These are phyloP conservation scores for Platysteira castanea DNA, from an alignment of 2,113 vertebrate species.

Conservation along the genomic window DNA sequence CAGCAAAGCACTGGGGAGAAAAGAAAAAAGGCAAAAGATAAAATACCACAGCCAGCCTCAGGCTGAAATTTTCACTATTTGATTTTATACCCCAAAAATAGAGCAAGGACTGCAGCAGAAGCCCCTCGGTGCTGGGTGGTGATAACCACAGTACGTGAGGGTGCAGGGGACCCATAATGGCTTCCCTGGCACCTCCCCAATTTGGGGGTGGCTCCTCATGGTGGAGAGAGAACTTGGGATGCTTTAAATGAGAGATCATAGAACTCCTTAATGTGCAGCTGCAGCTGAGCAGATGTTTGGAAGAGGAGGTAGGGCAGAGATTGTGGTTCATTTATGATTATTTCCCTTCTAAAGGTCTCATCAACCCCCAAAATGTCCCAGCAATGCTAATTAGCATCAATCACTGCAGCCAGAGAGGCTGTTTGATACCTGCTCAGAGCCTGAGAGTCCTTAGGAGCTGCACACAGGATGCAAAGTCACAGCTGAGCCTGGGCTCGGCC, in stretches of 20 bases:
- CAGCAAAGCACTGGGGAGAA: not conserved
- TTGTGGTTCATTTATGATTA: not conserved
- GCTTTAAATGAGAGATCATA: not conserved
- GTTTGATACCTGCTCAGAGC: not conserved
- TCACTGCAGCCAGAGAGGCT: not conserved
- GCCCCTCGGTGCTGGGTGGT: fast-evolving
- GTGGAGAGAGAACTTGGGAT: not conserved
- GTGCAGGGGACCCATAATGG: not conserved
- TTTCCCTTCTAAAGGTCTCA: constrained; percentile 20
- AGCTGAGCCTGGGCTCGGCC: not conserved
- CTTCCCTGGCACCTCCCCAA: not conserved
- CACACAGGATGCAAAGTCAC: not conserved
- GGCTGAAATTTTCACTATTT: not conserved
- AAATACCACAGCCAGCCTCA: not conserved
- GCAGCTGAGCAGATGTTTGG: not conserved
- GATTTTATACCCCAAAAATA: not conserved
- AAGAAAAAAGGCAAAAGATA: not conserved
- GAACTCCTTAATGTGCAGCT: not conserved
- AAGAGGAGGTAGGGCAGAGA: not conserved
- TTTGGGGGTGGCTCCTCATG: not conserved
- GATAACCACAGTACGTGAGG: not conserved
- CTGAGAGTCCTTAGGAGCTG: not conserved
- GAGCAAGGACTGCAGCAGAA: not conserved
- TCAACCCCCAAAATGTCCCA: not conserved
- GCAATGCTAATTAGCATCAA: not conserved